These are phyloP conservation scores for Hydropsyche betteni DNA, from an alignment of 2,888 invertebrate genomes.

Conservation along the genomic window DNA sequence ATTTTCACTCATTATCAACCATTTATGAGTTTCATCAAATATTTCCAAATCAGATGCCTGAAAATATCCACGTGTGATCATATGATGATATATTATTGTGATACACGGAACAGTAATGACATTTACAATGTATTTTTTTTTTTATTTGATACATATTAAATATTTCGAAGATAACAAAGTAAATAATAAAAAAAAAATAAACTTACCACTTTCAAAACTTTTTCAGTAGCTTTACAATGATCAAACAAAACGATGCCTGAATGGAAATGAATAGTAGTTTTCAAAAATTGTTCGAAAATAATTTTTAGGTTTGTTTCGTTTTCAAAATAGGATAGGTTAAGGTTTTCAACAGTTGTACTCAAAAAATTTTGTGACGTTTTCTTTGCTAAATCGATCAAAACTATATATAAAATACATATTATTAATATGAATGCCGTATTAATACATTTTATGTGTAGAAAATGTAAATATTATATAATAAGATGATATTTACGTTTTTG, in stretches of 20 bases:
- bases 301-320: not conserved
- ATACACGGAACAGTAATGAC: not conserved
- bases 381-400: not conserved
- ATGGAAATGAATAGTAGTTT: slow-evolving; percentile 1
- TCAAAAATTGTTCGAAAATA: slow-evolving; percentile 22
- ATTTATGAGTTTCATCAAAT: slow-evolving; percentile 43
- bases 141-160: not conserved
- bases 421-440: not conserved
- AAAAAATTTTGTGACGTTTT: slow-evolving; percentile 4
- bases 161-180: not conserved
- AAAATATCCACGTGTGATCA: not conserved
- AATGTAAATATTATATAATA: not conserved
- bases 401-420: slow-evolving; percentile 3
- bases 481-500: slow-evolving; percentile 1
- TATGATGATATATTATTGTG: not conserved
- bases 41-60: slow-evolving; percentile 43
- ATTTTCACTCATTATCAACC: slow-evolving; percentile 41
- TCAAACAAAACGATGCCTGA: slow-evolving; percentile 35
- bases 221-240: slow-evolving; percentile 32
- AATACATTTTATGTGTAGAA: not conserved
- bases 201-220: slow-evolving; percentile 39
- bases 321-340: slow-evolving; percentile 33
- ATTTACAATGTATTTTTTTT: not conserved
- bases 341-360: slow-evolving; percentile 32
- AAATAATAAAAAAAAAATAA: not conserved